Evolutionary conservation across 2,888 invertebrate genomes (phyloP).

Genomic region (Branchellion lobata): DNA sequence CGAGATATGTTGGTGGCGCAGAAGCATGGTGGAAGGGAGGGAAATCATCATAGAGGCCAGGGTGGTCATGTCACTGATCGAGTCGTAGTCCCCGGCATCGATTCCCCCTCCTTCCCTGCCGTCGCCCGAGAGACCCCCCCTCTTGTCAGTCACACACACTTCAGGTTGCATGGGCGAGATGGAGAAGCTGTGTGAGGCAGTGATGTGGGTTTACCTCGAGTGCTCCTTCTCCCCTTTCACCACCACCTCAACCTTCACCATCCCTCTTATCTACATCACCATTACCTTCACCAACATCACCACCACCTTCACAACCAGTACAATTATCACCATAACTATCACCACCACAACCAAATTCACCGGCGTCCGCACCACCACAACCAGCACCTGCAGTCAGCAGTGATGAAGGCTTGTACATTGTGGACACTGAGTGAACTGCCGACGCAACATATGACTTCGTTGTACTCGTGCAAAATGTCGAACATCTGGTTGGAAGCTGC

Average conservation of each 20-base stretch:
- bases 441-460: constrained; percentile 87
- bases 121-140: constrained; percentile 56
- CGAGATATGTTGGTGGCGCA: constrained; percentile 12
- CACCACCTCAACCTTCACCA: no score
- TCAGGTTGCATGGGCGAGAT: constrained; percentile 71
- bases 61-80: constrained; percentile 81
- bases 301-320: no score
- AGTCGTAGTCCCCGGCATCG: constrained; percentile 66
- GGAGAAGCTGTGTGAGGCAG: not conserved
- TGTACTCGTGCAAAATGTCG: constrained; percentile 89
- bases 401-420: constrained; percentile 87
- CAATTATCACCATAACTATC: no score
- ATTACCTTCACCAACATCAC: no score
- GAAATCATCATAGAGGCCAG: constrained; percentile 76
- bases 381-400: constrained; percentile 71
- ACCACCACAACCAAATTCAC: no score
- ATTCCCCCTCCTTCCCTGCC: constrained; percentile 53
- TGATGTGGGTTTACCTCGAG: no score
- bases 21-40: constrained; percentile 79
- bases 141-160: constrained; percentile 71
- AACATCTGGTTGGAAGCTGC: constrained; percentile 82
- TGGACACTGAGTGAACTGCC: constrained; percentile 87
- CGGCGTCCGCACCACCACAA: no score
- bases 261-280: not conserved
- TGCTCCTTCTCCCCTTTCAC: no score